Evolutionary conservation across 2,797 vertebrate species (phyloP).

Genomic region (Allobates femoralis): DNA sequence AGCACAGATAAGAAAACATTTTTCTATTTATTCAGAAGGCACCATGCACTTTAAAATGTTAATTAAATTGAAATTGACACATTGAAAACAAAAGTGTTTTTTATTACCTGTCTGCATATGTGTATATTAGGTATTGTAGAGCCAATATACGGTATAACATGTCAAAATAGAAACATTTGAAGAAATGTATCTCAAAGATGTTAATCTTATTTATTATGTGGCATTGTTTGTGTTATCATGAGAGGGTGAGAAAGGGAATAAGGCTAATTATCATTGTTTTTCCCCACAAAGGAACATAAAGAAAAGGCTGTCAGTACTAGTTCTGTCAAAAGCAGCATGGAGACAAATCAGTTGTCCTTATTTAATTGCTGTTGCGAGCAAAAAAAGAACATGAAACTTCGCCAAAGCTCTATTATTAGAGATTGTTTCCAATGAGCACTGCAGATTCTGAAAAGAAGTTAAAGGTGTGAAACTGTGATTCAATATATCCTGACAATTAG

Average conservation of each 20-base stretch:
- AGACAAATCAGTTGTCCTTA: conserved; percentile 53
- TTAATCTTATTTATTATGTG: conserved; percentile 45
- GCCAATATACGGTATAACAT: conserved; percentile 19
- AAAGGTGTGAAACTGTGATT: conserved; percentile 23
- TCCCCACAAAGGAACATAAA: conserved; percentile 46
- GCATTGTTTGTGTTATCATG: conserved; percentile 46
- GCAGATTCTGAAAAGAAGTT: conserved; percentile 7
- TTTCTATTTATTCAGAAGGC: conserved; percentile 29
- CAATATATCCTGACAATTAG: conserved; percentile 21
- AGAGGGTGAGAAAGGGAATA: conserved; percentile 49
- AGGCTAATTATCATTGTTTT: conserved; percentile 57
- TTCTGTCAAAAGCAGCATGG: conserved; percentile 46
- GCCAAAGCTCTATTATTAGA: conserved; percentile 50
- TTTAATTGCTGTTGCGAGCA: conserved; percentile 58
- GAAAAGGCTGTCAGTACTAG: conserved; percentile 53
- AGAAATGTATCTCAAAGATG: conserved; percentile 43
- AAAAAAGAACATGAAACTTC: conserved; percentile 57
- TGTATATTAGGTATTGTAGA: conserved; percentile 12
- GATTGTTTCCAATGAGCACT: conserved; percentile 40
- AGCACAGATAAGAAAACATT: background rate
- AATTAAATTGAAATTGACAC: conserved; percentile 34
- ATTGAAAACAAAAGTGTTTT: conserved; percentile 39
- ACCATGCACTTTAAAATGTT: conserved; percentile 3
- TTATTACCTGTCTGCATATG: conserved; percentile 34
- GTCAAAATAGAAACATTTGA: conserved; percentile 25